Percentiles rank a stretch among this genome's conserved stretches.
Evolutionary conservation across 2,797 vertebrate species (phyloP).

Genomic region (Sparidentex hasta): DNA sequence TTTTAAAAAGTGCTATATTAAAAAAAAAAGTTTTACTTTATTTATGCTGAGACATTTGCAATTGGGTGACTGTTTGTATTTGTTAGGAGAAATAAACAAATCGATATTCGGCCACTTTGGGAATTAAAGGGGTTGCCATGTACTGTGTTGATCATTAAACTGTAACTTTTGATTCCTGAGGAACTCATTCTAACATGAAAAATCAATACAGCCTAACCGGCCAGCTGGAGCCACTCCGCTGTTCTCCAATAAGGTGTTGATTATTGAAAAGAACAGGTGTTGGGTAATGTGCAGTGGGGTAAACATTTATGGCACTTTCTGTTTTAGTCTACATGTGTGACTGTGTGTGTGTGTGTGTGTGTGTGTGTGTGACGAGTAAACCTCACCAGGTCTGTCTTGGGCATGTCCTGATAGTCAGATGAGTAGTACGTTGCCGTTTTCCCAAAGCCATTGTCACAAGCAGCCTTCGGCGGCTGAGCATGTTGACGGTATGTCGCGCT

Average conservation of each 20-base stretch:
- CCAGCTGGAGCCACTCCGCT: neutral
- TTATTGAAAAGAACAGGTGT: constrained; percentile 4
- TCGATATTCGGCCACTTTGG: constrained; percentile 16
- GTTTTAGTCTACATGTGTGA: neutral
- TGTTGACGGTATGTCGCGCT: constrained; percentile 95
- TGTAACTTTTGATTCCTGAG: constrained; percentile 14
- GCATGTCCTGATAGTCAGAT: constrained; percentile 90
- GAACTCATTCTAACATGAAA: constrained; percentile 22
- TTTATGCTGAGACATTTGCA: neutral
- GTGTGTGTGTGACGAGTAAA: neutral
- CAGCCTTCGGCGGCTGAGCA: constrained; percentile 88
- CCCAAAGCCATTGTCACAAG: constrained; percentile 80
- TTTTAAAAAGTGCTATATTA: neutral
- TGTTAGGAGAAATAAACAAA: constrained; percentile 12
- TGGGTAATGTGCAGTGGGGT: neutral
- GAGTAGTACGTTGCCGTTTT: constrained; percentile 85
- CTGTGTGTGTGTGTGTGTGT: neutral
- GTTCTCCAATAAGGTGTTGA: constrained; percentile 18
- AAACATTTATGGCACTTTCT: neutral
- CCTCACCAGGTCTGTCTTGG: constrained; percentile 92
- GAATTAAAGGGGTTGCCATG: constrained; percentile 1
- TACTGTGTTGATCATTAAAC: neutral
- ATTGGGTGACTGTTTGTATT: neutral
- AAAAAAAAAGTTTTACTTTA: neutral
- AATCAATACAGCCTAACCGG: constrained; percentile 36